Conservation (phyloP, 1,140 invertebrate genomes). For the Manduca sexta region DNA sequence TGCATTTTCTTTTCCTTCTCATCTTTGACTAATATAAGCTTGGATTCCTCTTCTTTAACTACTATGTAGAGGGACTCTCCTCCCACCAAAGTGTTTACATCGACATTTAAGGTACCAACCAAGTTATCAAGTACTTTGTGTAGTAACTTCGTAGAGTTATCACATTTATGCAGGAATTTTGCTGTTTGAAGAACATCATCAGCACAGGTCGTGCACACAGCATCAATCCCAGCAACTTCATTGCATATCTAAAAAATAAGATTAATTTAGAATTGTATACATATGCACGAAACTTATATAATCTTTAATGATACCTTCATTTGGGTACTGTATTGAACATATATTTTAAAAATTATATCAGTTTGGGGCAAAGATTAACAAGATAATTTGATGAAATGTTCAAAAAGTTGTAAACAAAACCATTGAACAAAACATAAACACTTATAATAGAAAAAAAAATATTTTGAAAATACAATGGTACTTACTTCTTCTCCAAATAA, state of each 20-base stretch:
- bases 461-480: too few species aligned
- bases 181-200: constrained; percentile 30
- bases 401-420: too few species aligned
- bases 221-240: constrained; percentile 47
- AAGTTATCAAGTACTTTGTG: constrained; percentile 39
- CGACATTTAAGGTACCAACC: constrained; percentile 20
- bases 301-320: too few species aligned
- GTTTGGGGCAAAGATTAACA: too few species aligned
- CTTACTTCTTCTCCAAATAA: constrained; percentile 36
- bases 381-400: too few species aligned
- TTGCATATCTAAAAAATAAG: constrained; percentile 35
- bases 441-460: not conserved
- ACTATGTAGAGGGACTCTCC: constrained; percentile 34
- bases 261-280: constrained; percentile 15
- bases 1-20: constrained; percentile 19
- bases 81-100: constrained; percentile 18
- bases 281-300: constrained; percentile 15
- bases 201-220: constrained; percentile 43
- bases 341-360: too few species aligned
- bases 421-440: not conserved
- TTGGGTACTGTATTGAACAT: too few species aligned
- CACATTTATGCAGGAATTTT: constrained; percentile 37
- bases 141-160: constrained; percentile 28
- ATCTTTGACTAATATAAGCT: constrained; percentile 34
- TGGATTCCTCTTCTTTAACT: constrained; percentile 29